Evolutionary conservation across 2,113 vertebrate genomes (phyloP).

Genomic region (Rallus limicola): DNA sequence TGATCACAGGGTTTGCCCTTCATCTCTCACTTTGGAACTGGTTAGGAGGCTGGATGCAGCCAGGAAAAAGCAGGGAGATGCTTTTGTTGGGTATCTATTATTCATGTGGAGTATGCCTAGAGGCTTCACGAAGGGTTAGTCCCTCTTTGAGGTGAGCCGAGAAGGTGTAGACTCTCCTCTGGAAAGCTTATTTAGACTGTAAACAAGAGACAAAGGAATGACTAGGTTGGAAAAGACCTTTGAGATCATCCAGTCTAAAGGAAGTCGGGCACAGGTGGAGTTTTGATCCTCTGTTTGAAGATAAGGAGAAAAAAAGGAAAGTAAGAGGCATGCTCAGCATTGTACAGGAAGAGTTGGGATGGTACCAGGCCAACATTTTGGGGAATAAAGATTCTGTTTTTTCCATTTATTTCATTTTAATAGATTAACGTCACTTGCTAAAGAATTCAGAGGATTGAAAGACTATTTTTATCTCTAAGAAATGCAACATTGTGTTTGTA

Average conservation of each 20-base stretch:
- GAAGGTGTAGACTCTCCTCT: neutral
- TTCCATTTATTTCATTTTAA: neutral
- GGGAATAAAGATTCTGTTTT: neutral
- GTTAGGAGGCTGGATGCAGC: neutral
- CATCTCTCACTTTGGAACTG: neutral
- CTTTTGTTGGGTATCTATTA: neutral
- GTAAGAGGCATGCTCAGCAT: neutral
- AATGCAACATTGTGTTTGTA: neutral
- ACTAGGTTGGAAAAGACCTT: too few relatives aligned
- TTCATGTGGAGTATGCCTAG: neutral
- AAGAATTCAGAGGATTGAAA: neutral
- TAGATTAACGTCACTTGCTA: neutral
- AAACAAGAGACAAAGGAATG: neutral
- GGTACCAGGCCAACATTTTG: neutral
- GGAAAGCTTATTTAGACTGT: neutral
- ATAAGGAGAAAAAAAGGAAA: neutral
- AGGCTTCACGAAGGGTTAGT: neutral
- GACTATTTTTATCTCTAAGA: neutral
- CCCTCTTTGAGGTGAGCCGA: neutral
- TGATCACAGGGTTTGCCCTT: neutral
- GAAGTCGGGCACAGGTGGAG: accelerated
- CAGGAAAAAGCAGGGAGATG: neutral
- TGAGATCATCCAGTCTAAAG: too few relatives aligned
- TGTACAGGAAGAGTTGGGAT: neutral
- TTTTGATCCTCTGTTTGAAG: neutral